Evolutionary conservation across 2,113 vertebrate species (phyloP), one percentile per base, ranked within the genome.

Genomic region (Theropithecus gelada): DNA sequence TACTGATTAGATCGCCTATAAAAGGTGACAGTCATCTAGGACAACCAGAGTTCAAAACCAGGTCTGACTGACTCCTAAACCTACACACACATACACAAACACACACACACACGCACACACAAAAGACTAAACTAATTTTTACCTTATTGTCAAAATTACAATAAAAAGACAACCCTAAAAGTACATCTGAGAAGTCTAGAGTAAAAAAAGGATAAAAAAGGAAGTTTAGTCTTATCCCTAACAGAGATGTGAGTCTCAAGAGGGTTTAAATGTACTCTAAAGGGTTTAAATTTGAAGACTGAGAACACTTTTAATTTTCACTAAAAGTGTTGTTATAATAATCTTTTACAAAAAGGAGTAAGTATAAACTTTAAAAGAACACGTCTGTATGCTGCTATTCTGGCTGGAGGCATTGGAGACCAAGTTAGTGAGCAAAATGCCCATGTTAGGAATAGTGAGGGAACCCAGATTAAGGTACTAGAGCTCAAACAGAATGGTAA

Each of bases 291-390:
- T 61, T 27, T 61, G 20, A 55, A 55, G 52, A 83, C 73, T 92
- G 48, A 80, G 9, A 84, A 84, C n/a, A 68, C 73, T 81, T 91
- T 9, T 90, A 30, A 52, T 70, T 93, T 86, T 61, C 89, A 96
- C 64, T 88, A 84, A 32, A 84, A 85, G 23, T 38, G 88, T 88
- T 76, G 38, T 3, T 92, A 17, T 68, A 95, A 88, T 73, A 64
- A 83, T 52, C n/a, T 88, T 93, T 73, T 83, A 87, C 30, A 79
- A 76, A 76, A 88, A 88, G 17, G 20, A 95, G 8, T 48, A n/a
- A 95, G 16, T 48, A 88, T n/a, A 85, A 73, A 68, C 38, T 86
- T 66, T 64, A 85, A 89, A 79, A 82, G 25, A 83, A 55, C 8
- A 83, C 40, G 8, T 55, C 35, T 32, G 10, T n/a, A 86, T 59